Conservation (phyloP, 2,888 invertebrate species). For the Kryphioiulus occultus region DNA sequence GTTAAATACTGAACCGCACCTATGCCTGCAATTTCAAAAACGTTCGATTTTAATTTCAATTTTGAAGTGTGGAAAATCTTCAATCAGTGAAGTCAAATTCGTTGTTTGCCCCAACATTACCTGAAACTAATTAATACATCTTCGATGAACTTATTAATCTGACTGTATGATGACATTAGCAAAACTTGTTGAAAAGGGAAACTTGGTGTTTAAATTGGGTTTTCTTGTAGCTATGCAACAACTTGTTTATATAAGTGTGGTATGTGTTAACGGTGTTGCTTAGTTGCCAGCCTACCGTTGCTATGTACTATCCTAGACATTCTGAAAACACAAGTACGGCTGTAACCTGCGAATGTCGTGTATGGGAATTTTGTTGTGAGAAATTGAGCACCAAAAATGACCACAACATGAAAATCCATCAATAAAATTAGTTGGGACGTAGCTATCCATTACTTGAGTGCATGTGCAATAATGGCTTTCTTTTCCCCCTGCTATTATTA, state of each 20-base stretch:
- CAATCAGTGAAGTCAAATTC: too few relatives aligned
- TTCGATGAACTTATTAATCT: not conserved
- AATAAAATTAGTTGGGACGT: slow-evolving; percentile 1
- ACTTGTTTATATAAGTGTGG: not conserved
- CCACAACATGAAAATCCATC: not conserved
- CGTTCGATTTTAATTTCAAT: too few relatives aligned
- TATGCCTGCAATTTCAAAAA: too few relatives aligned
- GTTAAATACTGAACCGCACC: too few relatives aligned
- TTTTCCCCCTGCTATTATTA: not conserved
- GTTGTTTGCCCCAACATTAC: too few relatives aligned
- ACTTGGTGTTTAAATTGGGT: not conserved
- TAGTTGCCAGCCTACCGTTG: slow-evolving; percentile 31
- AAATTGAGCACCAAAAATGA: slow-evolving; percentile 9
- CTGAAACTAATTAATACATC: too few relatives aligned
- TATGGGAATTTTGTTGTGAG: slow-evolving; percentile 11
- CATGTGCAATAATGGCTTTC: not conserved
- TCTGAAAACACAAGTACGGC: not conserved
- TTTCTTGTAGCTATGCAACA: not conserved
- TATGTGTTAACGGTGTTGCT: not conserved
- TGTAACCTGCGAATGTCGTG: not conserved
- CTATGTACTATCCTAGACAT: not conserved
- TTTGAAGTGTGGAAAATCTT: too few relatives aligned
- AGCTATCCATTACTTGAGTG: not conserved
- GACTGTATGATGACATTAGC: not conserved
- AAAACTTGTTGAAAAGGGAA: not conserved